Conservation (phyloP, 1,140 invertebrate species). For the Brevipalpus yothersi region DNA sequence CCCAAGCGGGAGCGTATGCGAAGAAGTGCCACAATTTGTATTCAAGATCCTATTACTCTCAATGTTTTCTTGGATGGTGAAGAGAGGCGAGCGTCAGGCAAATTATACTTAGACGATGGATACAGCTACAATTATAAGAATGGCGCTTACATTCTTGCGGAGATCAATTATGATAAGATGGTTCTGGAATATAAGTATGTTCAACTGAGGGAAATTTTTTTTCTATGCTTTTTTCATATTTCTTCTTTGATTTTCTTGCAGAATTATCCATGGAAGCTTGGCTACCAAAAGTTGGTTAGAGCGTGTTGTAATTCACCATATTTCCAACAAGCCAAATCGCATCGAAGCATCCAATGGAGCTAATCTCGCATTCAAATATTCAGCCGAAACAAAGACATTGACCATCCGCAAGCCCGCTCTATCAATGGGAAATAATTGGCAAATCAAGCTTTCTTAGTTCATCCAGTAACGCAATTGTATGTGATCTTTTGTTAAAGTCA, state of each 20-base stretch:
- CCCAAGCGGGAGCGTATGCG: conserved; percentile 70
- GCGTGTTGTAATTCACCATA: conserved; percentile 7
- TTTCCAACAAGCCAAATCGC: conserved; percentile 7
- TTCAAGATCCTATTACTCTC: conserved; percentile 78
- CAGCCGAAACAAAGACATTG: not conserved
- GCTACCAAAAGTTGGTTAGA: conserved; percentile 10
- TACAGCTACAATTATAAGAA: conserved; percentile 36
- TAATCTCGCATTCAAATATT: conserved; percentile 5
- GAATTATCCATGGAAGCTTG: conserved; percentile 5
- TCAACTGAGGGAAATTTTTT: too few species aligned
- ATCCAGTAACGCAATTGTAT: too few species aligned
- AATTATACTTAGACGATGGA: conserved; percentile 15
- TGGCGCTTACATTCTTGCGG: conserved; percentile 47
- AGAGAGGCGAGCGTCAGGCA: conserved; percentile 17
- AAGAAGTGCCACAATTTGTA: conserved; percentile 55
- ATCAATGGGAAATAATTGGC: conserved; percentile 7
- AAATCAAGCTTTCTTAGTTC: conserved; percentile 5
- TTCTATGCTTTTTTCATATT: not conserved
- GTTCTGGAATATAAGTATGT: conserved; percentile 14
- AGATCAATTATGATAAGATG: conserved; percentile 36
- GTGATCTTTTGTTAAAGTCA: too few species aligned
- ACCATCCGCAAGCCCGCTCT: conserved; percentile 10
- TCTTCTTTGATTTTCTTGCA: not conserved
- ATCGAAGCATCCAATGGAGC: not conserved
- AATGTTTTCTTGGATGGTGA: conserved; percentile 44